Conservation (phyloP, 2,888 invertebrate species). For the Ceraclea dissimilis region DNA sequence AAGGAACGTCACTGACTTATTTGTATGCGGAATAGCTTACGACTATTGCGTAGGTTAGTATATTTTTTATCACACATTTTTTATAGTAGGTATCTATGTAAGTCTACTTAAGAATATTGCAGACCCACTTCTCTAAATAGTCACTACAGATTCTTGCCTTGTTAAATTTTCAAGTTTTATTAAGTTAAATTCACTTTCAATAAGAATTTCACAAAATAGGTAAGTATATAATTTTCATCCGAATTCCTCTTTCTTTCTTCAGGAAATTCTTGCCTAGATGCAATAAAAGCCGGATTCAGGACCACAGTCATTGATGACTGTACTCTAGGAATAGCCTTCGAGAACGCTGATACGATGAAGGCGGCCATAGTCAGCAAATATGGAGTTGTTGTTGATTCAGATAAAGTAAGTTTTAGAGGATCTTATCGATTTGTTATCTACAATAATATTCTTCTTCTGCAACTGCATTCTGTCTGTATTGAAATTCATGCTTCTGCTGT, state of each 20-base stretch:
- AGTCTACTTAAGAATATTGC: background rate
- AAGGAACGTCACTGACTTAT: background rate
- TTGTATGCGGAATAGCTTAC: constrained; percentile 2
- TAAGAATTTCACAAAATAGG: too few relatives aligned
- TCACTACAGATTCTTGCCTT: background rate
- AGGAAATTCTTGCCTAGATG: background rate
- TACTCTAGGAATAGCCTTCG: background rate
- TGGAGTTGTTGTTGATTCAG: background rate
- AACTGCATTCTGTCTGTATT: too few relatives aligned
- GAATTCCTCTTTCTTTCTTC: background rate
- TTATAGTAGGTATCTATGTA: too few relatives aligned
- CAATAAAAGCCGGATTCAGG: background rate
- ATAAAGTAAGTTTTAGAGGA: background rate
- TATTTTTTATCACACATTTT: background rate
- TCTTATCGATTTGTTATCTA: too few relatives aligned
- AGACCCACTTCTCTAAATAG: background rate
- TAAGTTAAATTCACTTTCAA: too few relatives aligned
- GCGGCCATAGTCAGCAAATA: background rate
- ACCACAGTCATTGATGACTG: background rate
- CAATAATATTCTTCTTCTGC: too few relatives aligned
- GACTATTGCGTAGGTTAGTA: constrained; percentile 4
- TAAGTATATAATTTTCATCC: too few relatives aligned
- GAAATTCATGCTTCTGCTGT: too few relatives aligned
- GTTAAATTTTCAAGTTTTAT: too few relatives aligned
- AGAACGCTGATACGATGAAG: background rate